Evolutionary conservation across 2,888 invertebrate species (phyloP).

Genomic region (Scelioninae gen. 1): DNA sequence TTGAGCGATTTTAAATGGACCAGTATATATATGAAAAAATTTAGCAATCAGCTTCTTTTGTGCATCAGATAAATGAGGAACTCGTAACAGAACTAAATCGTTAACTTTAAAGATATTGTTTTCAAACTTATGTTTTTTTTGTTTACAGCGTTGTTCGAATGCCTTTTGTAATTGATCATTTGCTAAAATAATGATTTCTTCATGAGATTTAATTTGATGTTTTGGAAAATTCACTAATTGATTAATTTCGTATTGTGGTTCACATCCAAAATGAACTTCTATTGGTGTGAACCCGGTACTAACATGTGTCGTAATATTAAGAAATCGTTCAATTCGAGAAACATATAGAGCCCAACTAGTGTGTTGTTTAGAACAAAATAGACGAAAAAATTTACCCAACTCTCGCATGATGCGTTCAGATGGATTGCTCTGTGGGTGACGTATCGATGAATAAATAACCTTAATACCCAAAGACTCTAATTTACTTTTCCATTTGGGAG

Average conservation of each 20-base stretch:
- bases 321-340: slow-evolving; percentile 4
- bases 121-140: background rate
- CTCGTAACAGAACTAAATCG: slow-evolving; percentile 14
- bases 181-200: slow-evolving; percentile 16
- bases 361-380: slow-evolving; percentile 30
- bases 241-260: background rate
- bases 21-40: slow-evolving; percentile 33
- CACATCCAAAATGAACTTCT: slow-evolving; percentile 11
- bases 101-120: background rate
- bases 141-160: background rate
- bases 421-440: slow-evolving; percentile 18
- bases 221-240: background rate
- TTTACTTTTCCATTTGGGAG: background rate
- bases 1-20: slow-evolving; percentile 18
- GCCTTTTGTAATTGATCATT: slow-evolving; percentile 3
- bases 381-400: slow-evolving; percentile 19
- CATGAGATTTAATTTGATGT: background rate
- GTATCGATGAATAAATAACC: slow-evolving; percentile 1
- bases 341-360: slow-evolving; percentile 24
- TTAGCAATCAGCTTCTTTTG: slow-evolving; percentile 9
- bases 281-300: slow-evolving; percentile 8
- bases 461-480: background rate
- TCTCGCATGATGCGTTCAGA: slow-evolving; percentile 15
- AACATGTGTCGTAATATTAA: slow-evolving; percentile 15
- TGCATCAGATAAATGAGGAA: slow-evolving; percentile 9